Evolutionary conservation across 1,140 invertebrate genomes (phyloP), one percentile per base, ranked within the genome.

Genomic region (Polypedilum vanderplanki): DNA sequence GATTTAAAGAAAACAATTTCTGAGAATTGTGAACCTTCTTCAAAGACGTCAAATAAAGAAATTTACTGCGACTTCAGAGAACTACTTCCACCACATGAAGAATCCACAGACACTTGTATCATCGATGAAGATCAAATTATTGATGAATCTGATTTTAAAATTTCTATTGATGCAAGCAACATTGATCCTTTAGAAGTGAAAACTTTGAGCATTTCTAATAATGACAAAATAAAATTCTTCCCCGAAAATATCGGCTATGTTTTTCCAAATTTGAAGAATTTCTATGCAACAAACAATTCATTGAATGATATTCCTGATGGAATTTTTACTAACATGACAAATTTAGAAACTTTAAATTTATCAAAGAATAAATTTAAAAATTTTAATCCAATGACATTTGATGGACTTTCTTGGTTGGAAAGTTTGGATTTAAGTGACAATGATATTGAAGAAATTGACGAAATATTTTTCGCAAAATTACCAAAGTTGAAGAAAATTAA

Each of bases 361-460:
- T 57, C 46, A 15, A 12, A n/a, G 3, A 57, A 57, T n/a, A 57
- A 57, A 15, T 12, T 57, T 1, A 57, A 1, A 3, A 57, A 15
- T 1, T 4, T 57, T 1, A 57, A 57, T 15, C 46, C 46, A 12
- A 57, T n/a, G 12, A n/a, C 46, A 15, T 57, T 57, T n/a, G 4
- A 12, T 12, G 46, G 46, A 4, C n/a, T 57, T 4, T 12, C 12
- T 15, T 57, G 12, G n/a, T n/a, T 57, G 3, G 4, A 57, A 12
- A 57, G 15, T n/a, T n/a, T 57, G n/a, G n/a, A 57, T 57, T 57
- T 57, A 57, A n/a, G 46, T 57, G 46, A 57, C 10, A 57, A 57
- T 57, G 46, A 57, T n/a, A n/a, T 57, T 12, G 46, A 57, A n/a
- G 46, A 57, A 57, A n/a, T 57, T 9, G 46, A 57, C 15, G 12